These are phyloP conservation scores for Hycleus phaleratus DNA, from an alignment of 1,140 invertebrate genomes.

Conservation along the genomic window DNA sequence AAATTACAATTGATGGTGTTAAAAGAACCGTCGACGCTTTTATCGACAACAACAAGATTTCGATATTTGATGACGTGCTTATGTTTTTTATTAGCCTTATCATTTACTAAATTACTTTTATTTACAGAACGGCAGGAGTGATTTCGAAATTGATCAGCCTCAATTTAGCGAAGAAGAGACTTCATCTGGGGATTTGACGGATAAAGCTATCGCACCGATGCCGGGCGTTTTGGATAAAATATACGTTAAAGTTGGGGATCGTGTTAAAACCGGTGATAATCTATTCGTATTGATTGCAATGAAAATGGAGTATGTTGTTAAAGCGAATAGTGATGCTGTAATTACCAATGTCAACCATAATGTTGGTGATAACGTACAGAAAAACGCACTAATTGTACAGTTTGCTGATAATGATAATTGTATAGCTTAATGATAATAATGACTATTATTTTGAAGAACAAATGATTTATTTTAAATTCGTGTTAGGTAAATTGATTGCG, in stretches of 20 bases:
- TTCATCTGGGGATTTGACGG: conserved; percentile 30
- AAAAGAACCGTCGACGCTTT: conserved; percentile 45
- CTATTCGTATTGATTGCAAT: conserved; percentile 92
- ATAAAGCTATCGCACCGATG: conserved; percentile 78
- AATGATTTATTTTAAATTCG: too few species aligned
- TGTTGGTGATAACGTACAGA: conserved; percentile 75
- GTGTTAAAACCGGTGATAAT: conserved; percentile 75
- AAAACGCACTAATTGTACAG: conserved; percentile 55
- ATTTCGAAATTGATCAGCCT: conserved; percentile 43
- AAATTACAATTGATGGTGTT: conserved; percentile 41
- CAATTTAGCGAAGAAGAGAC: conserved; percentile 42
- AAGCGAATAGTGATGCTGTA: conserved; percentile 66
- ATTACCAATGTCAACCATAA: conserved; percentile 67
- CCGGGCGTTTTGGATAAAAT: conserved; percentile 93
- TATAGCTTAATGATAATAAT: too few species aligned
- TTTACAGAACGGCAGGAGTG: conserved; percentile 47
- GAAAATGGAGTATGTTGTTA: conserved; percentile 98
- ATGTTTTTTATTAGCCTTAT: background rate
- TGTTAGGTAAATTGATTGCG: too few species aligned
- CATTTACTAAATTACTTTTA: background rate
- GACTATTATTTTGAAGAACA: too few species aligned
- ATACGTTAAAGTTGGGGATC: conserved; percentile 68
- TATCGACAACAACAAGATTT: conserved; percentile 44
- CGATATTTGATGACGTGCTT: conserved; percentile 51
- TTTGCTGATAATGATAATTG: conserved; percentile 33